Base-by-base conservation (phyloP, 92 coral and sea anemone species). In the Epizoanthus ramosus region DNA sequence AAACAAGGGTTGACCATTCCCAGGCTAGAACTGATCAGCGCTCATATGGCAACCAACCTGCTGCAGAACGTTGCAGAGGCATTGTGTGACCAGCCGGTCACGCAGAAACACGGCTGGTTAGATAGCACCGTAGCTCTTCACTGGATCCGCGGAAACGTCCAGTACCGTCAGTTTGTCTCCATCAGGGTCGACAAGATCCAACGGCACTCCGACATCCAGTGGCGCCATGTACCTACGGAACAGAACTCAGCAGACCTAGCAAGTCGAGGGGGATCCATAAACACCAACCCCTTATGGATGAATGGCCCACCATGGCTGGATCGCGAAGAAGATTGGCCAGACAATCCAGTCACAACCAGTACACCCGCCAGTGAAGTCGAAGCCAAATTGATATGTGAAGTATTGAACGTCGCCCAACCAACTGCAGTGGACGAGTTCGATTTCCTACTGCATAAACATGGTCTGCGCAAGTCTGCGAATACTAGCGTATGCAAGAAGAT, bases 221-320 rank as follows among this genome's bases (percentile, higher is more conserved):
- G 85, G 89, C 74, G 72, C n/a, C 50, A 88, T 22, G 89, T 88
- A 1, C 84, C 89, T 0, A 47, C 83, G 2, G 43, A 33, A 16
- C 68, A 85, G 5, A 85, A 85, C 33, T 86, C 92, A 15, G 92
- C 86, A 15, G 89, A 88, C 39, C 41, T 85, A 17, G 92, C 65
- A 8, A 88, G 89, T 73, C 19, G 83, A 56, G 50, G 92, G 89
- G 1, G 84, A 67, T 0, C 70, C 21, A 45, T 8, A 57, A 9
- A 61, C 71, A 5, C 56, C n/a, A 7, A 6, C 50, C 50, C 50
- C 50, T 68, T 15, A 16, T 83, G 86, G 83, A 3, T 41, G 81
- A 75, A 6, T 14, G 81, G 92, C 41, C 23, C 35, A 13, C 25
- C 22, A 63, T 83, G 67, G 81, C 82, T 23, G 79, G 39, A 52